Evolutionary conservation across 2,113 vertebrate genomes (phyloP).

Genomic region (Edolisoma coerulescens): DNA sequence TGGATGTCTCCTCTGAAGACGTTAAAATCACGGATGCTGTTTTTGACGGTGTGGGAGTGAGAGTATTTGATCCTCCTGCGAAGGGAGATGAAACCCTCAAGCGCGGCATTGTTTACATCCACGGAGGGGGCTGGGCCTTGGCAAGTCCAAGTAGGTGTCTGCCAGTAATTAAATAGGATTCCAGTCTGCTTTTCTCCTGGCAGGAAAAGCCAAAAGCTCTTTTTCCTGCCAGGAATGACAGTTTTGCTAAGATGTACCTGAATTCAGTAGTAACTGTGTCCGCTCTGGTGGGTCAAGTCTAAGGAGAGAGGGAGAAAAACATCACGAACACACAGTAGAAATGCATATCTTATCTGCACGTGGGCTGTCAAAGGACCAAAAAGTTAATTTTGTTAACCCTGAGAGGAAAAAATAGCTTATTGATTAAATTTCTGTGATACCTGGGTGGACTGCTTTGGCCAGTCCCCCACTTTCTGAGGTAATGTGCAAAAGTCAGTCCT

Average conservation of each 20-base stretch:
- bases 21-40: conserved; percentile 79
- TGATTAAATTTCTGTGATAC: neutral
- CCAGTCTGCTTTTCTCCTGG: neutral
- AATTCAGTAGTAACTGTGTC: neutral
- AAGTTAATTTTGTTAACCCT: neutral
- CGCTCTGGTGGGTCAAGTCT: neutral
- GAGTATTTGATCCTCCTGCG: conserved; percentile 81
- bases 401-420: neutral
- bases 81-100: conserved; percentile 67
- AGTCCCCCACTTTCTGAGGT: neutral
- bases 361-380: neutral
- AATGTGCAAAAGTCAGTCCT: rapidly evolving
- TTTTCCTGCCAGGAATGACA: neutral
- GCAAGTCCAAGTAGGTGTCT: conserved; percentile 85
- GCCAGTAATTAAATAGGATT: neutral
- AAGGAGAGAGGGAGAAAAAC: neutral
- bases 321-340: neutral
- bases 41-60: conserved; percentile 83
- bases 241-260: neutral
- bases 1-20: conserved; percentile 67
- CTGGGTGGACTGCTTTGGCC: neutral
- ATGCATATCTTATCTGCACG: neutral
- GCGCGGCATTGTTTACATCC: conserved; percentile 86
- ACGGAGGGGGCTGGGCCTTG: conserved; percentile 94
- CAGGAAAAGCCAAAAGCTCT: neutral